phyloP scores from a whole-genome alignment of 2,797 vertebrate genomes.

The Cryptoblepharus egeriae region DNA sequence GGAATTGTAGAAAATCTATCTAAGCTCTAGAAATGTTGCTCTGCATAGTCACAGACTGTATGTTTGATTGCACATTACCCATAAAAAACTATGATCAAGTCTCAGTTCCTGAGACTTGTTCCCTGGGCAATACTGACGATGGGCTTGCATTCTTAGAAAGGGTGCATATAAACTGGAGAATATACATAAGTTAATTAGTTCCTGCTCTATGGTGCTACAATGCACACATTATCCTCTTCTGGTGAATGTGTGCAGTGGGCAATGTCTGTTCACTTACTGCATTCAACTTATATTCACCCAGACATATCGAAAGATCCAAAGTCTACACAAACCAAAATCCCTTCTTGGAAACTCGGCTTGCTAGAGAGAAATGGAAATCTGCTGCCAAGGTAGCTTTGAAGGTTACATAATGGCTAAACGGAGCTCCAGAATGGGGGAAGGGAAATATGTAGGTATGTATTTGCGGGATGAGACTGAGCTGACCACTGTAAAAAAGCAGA shows the following conservation, averaged over 20 bases:
- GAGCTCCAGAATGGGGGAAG: conserved; percentile 58
- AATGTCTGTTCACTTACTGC: not conserved
- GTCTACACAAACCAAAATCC: conserved; percentile 31
- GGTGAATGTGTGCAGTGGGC: not conserved
- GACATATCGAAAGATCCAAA: conserved; percentile 23
- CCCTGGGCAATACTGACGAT: not conserved
- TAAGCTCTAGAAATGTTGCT: not conserved
- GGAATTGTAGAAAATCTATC: no score
- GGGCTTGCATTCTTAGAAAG: not conserved
- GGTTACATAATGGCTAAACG: conserved; percentile 69
- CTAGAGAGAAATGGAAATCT: conserved; percentile 62
- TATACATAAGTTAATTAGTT: no score
- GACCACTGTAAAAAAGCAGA: conserved; percentile 18
- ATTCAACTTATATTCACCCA: not conserved
- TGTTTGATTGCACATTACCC: no score
- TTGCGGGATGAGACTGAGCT: conserved; percentile 41
- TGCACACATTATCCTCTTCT: not conserved
- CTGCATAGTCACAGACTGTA: no score
- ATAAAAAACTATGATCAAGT: no score
- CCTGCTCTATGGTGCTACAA: not conserved
- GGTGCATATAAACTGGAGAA: not conserved
- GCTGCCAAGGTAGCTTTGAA: conserved; percentile 62
- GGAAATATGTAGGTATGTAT: conserved; percentile 52
- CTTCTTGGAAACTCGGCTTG: conserved; percentile 50
- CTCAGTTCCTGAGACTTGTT: not conserved